These are phyloP conservation scores for Pissodes strobi DNA, from an alignment of 1,140 invertebrate species.

Conservation along the genomic window DNA sequence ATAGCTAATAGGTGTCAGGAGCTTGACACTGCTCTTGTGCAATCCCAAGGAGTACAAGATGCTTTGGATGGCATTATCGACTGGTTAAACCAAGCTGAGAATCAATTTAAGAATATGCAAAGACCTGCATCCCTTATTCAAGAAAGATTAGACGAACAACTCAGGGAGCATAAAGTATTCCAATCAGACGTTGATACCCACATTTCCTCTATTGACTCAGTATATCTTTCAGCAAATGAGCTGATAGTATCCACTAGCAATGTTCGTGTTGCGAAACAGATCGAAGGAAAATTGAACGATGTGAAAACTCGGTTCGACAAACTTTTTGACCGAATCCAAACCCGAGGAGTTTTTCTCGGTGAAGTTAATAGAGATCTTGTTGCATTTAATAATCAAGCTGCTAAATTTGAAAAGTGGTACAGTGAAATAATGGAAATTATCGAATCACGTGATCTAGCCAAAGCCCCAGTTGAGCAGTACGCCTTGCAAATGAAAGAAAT, in stretches of 20 bases:
- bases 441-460: conserved; percentile 71
- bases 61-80: conserved; percentile 81
- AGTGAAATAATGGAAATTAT: conserved; percentile 73
- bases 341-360: conserved; percentile 79
- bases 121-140: conserved; percentile 84
- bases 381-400: conserved; percentile 72
- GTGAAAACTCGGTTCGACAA: conserved; percentile 84
- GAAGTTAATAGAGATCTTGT: conserved; percentile 75
- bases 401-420: conserved; percentile 73
- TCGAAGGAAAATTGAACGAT: conserved; percentile 85
- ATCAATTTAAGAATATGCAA: conserved; percentile 71
- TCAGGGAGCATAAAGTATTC: conserved; percentile 63
- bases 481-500: conserved; percentile 65
- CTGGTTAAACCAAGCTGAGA: conserved; percentile 86
- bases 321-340: conserved; percentile 76
- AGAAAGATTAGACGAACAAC: conserved; percentile 87
- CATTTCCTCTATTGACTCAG: conserved; percentile 79
- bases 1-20: conserved; percentile 79
- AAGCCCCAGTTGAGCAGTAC: conserved; percentile 72
- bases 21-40: conserved; percentile 85
- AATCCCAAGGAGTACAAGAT: conserved; percentile 93
- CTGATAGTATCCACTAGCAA: conserved; percentile 82
- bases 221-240: conserved; percentile 77
- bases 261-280: conserved; percentile 83
- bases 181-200: conserved; percentile 85